Percentiles rank a stretch among this genome's conserved stretches.
These are phyloP conservation scores for Plecotus auritus DNA, from an alignment of 2,113 vertebrate genomes.

Conservation along the genomic window DNA sequence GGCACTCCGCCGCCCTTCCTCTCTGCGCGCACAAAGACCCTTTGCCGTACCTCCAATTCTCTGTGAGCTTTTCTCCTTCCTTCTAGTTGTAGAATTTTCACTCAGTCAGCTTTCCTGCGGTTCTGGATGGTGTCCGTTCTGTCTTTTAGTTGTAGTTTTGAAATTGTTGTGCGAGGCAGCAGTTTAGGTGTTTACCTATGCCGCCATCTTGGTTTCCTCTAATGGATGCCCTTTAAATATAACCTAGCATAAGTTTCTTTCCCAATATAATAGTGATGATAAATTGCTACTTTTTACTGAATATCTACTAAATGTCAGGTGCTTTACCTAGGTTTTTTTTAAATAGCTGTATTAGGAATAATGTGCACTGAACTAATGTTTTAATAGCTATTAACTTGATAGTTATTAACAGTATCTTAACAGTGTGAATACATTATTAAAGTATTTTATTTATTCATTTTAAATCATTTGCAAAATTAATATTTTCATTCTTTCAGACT, in stretches of 20 bases:
- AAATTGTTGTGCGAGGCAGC: too few species aligned
- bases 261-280: background rate
- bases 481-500: background rate
- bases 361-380: background rate
- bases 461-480: background rate
- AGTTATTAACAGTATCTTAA: background rate
- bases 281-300: background rate
- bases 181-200: too few species aligned
- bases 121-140: too few species aligned
- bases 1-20: too few species aligned
- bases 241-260: background rate
- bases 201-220: too few species aligned
- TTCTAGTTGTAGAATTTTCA: too few species aligned
- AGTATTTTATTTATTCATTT: conserved; percentile 11
- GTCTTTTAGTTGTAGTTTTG: too few species aligned
- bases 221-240: background rate
- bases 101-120: too few species aligned
- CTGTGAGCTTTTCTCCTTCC: too few species aligned
- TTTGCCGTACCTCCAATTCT: too few species aligned
- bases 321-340: background rate
- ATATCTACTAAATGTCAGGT: background rate
- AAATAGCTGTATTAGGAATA: background rate
- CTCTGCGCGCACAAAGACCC: too few species aligned
- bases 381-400: background rate
- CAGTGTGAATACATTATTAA: background rate